Percentiles rank a stretch among this genome's conserved stretches.
These are phyloP conservation scores for Phaenicophaeus curvirostris DNA, from an alignment of 2,797 vertebrate genomes.

Conservation along the genomic window DNA sequence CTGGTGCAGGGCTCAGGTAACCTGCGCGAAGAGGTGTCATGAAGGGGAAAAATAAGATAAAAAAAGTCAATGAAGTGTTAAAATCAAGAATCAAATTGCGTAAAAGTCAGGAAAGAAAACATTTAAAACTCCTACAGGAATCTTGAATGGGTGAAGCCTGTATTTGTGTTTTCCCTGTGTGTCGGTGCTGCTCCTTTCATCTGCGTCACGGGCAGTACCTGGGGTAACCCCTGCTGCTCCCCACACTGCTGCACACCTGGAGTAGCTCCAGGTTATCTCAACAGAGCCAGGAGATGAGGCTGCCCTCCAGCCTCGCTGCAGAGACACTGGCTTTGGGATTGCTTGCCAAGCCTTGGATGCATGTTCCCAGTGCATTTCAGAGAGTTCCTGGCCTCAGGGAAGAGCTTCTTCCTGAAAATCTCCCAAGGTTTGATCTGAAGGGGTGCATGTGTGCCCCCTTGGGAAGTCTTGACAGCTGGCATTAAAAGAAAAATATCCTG, in stretches of 20 bases:
- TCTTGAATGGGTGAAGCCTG: accelerated
- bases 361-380: accelerated
- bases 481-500: background rate
- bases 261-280: background rate
- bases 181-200: accelerated
- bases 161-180: background rate
- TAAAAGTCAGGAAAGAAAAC: conserved; percentile 26
- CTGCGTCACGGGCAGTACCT: background rate
- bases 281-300: background rate
- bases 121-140: conserved; percentile 22
- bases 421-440: background rate
- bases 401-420: background rate
- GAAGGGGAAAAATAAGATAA: background rate
- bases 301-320: background rate
- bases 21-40: background rate
- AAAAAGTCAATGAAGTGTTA: background rate
- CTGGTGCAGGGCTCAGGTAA: background rate
- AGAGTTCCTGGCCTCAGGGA: background rate
- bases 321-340: background rate
- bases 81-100: conserved; percentile 15
- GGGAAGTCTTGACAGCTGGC: background rate
- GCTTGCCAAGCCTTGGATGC: accelerated
- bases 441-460: accelerated
- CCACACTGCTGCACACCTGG: background rate
- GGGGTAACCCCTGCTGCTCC: background rate